Percentiles rank a stretch among this genome's conserved stretches.
phyloP scores from a whole-genome alignment of 1,140 invertebrate species.

The Achroia grisella region DNA sequence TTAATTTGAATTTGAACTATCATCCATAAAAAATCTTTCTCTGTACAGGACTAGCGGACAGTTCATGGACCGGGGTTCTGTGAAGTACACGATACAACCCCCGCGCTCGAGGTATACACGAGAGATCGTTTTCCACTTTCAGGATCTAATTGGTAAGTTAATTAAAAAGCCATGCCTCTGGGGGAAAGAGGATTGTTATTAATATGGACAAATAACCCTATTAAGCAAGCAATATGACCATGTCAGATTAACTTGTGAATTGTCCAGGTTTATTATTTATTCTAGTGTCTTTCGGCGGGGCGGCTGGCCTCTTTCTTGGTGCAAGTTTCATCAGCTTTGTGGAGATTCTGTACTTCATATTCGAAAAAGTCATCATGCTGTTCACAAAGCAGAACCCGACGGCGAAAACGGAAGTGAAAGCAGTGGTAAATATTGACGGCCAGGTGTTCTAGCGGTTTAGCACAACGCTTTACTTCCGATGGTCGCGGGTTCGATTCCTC shows the following conservation, averaged over 20 bases:
- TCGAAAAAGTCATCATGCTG: conserved; percentile 20
- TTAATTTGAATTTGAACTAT: no score
- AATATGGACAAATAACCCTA: no score
- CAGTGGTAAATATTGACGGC: neutral
- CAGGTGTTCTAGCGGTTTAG: neutral
- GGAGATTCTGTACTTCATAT: conserved; percentile 74
- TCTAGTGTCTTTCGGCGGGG: conserved; percentile 74
- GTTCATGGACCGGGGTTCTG: conserved; percentile 30
- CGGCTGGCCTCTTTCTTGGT: conserved; percentile 76
- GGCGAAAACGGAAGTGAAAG: neutral
- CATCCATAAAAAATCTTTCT: neutral
- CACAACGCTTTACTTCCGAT: no score
- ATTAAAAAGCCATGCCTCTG: neutral
- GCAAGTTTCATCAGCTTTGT: conserved; percentile 76
- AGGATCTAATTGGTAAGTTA: conserved; percentile 71
- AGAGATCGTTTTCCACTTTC: conserved; percentile 75
- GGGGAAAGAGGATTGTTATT: no score
- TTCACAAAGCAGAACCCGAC: neutral
- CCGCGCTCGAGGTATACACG: conserved; percentile 68
- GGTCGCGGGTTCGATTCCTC: no score
- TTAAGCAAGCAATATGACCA: no score
- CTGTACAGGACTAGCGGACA: conserved; percentile 35
- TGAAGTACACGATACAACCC: conserved; percentile 42
- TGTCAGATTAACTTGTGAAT: no score
- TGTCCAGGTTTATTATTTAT: no score